These are phyloP conservation scores for Leptocoma aspasia DNA, from an alignment of 2,113 vertebrate species.

Conservation along the genomic window DNA sequence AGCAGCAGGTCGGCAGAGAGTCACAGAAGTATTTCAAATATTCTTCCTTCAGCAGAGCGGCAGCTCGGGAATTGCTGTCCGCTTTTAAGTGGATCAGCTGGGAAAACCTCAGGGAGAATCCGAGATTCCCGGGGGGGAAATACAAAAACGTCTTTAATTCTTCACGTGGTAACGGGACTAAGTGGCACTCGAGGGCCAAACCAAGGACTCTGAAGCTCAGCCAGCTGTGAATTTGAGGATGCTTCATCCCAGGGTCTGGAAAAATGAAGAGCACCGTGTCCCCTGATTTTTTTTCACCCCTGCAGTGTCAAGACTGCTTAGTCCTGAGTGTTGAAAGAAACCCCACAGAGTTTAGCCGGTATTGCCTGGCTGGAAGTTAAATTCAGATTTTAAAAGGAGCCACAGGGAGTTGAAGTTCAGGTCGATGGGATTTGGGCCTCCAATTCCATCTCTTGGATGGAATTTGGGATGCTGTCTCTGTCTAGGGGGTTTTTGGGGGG, in stretches of 20 bases:
- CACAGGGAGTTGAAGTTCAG: not conserved
- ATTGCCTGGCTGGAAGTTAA: not conserved
- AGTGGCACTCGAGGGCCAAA: not conserved
- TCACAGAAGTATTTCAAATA: not conserved
- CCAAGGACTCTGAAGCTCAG: not conserved
- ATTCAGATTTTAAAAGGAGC: not conserved
- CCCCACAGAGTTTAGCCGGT: not conserved
- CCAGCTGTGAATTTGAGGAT: not conserved
- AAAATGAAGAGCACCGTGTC: not conserved
- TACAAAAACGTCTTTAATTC: not conserved
- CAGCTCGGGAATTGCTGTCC: not conserved
- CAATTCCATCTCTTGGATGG: not conserved
- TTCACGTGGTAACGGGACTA: fast-evolving
- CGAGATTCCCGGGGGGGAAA: not conserved
- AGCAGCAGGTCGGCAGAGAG: not conserved
- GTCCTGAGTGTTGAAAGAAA: not conserved
- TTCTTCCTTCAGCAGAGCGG: not conserved
- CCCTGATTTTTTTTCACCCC: not conserved
- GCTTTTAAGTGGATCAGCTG: not conserved
- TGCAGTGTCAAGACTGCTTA: not conserved
- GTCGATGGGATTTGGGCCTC: not conserved
- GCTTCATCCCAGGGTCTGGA: not conserved
- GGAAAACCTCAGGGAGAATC: not conserved
- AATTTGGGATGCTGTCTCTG: not conserved
- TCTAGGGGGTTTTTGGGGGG: not conserved